phyloP scores from a whole-genome alignment of 2,888 invertebrate genomes.

The Palloptera scutellata region DNA sequence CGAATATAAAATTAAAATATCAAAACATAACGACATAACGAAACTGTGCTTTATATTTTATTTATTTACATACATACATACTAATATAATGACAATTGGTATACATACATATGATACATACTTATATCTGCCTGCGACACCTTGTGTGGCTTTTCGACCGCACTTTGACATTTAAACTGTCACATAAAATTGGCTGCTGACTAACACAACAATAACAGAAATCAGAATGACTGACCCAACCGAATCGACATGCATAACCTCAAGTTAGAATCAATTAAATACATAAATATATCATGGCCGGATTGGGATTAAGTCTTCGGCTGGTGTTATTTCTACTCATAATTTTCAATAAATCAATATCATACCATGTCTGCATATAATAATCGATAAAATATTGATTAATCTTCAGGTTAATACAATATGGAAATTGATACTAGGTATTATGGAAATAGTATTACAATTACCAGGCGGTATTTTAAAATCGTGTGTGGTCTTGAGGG shows the following conservation, averaged over 20 bases:
- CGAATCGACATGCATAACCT: background rate
- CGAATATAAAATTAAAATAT: conserved; percentile 26
- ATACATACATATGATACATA: too few relatives aligned
- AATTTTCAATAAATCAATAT: too few relatives aligned
- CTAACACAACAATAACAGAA: conserved; percentile 39
- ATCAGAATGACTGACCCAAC: background rate
- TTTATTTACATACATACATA: conserved; percentile 11
- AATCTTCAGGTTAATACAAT: conserved; percentile 2
- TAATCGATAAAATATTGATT: conserved; percentile 17
- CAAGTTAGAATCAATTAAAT: too few relatives aligned
- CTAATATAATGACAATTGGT: background rate
- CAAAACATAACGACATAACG: conserved; percentile 26
- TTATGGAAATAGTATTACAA: background rate
- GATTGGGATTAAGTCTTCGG: too few relatives aligned
- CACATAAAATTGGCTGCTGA: conserved; percentile 44
- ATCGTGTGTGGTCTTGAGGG: conserved; percentile 21
- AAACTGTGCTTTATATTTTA: conserved; percentile 22
- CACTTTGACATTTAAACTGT: conserved; percentile 41
- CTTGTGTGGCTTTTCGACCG: conserved; percentile 33
- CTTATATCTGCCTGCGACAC: background rate
- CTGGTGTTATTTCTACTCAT: too few relatives aligned
- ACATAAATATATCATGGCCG: too few relatives aligned
- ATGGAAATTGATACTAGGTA: conserved; percentile 25
- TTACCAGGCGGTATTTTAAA: background rate
- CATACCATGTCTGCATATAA: background rate